phyloP scores from a whole-genome alignment of 2,888 invertebrate genomes.

The Urechis unicinctus region DNA sequence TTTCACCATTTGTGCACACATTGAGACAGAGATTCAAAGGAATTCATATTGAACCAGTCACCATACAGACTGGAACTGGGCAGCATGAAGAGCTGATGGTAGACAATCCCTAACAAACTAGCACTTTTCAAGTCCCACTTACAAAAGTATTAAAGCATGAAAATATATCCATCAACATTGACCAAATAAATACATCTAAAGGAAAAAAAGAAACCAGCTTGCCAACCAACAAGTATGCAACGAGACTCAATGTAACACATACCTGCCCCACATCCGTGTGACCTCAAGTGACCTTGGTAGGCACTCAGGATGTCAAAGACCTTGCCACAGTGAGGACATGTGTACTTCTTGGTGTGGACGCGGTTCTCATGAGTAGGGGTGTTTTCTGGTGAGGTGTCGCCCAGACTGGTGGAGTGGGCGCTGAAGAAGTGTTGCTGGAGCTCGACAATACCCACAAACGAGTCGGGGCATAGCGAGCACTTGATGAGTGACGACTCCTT shows the following conservation, averaged over 20 bases:
- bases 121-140: too few relatives aligned
- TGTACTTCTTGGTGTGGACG: slow-evolving; percentile 23
- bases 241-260: background rate
- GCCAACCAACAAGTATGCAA: too few relatives aligned
- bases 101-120: too few relatives aligned
- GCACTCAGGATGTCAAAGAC: slow-evolving; percentile 53
- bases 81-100: too few relatives aligned
- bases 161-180: too few relatives aligned
- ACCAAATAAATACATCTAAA: too few relatives aligned
- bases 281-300: slow-evolving; percentile 53
- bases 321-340: slow-evolving; percentile 52
- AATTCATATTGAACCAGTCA: too few relatives aligned
- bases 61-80: too few relatives aligned
- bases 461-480: slow-evolving; percentile 40
- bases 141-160: too few relatives aligned
- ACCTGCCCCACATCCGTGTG: slow-evolving; percentile 44
- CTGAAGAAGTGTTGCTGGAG: slow-evolving; percentile 45
- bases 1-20: too few relatives aligned
- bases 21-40: too few relatives aligned
- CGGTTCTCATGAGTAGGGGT: background rate
- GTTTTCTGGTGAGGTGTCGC: background rate
- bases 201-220: too few relatives aligned
- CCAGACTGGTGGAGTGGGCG: slow-evolving; percentile 25
- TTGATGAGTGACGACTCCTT: slow-evolving; percentile 15
- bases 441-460: slow-evolving; percentile 29